A percentile compares a stretch with the other conserved stretches of the same genome.
These are phyloP conservation scores for Hyles euphorbiae DNA, from an alignment of 1,140 invertebrate species.

Conservation along the genomic window DNA sequence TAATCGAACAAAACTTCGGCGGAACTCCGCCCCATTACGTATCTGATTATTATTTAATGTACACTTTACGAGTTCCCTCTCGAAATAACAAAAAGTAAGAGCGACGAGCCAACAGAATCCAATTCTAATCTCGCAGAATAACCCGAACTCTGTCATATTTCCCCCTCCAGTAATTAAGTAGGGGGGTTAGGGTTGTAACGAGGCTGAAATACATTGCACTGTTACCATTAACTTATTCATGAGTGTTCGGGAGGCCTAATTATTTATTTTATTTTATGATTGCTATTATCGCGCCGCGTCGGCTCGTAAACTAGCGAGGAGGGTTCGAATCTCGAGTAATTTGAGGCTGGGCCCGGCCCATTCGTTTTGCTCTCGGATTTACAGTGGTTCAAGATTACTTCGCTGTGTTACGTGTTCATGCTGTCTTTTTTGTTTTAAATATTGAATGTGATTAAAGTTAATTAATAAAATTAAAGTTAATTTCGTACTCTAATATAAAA, in stretches of 20 bases:
- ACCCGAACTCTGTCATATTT: constrained; percentile 41
- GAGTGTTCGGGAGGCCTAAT: constrained; percentile 53
- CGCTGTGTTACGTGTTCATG: no score
- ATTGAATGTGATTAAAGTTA: no score
- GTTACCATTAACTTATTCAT: constrained; percentile 64
- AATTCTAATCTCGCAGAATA: constrained; percentile 20
- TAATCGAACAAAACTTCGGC: no score
- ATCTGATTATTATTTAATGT: no score
- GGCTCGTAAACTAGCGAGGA: constrained; percentile 52
- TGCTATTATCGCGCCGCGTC: constrained; percentile 56
- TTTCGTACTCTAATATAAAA: no score
- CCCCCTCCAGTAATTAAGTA: constrained; percentile 48
- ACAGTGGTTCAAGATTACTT: no score
- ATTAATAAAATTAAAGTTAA: no score
- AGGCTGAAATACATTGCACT: constrained; percentile 1
- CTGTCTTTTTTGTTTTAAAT: no score
- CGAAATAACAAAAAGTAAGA: no score
- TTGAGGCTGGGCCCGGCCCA: constrained; percentile 15
- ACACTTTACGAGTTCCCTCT: no score
- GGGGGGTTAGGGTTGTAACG: constrained; percentile 13
- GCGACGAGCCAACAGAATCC: no score
- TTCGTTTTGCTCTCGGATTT: neutral
- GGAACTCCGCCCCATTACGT: no score
- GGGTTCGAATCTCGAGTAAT: constrained; percentile 49
- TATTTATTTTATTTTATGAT: constrained; percentile 71